Evolutionary conservation across 2,113 vertebrate species (phyloP).

Genomic region (western clawed frog (Xenopus tropicalis)): DNA sequence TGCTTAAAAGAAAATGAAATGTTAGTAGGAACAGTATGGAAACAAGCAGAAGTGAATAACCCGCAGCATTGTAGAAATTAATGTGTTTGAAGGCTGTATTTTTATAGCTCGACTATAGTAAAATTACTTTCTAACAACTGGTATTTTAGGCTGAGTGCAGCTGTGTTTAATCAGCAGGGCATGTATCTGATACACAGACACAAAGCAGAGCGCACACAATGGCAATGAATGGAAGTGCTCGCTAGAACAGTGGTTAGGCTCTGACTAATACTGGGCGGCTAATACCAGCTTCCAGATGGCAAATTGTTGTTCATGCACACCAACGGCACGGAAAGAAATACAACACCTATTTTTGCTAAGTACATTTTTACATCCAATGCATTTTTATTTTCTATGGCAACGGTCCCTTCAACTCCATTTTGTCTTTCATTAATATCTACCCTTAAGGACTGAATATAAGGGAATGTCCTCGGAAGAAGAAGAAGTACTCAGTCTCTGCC

Average conservation of each 20-base stretch:
- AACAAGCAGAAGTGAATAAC: not conserved
- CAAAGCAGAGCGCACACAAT: slow-evolving; percentile 10
- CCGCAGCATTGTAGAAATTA: not conserved
- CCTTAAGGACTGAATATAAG: too few species aligned
- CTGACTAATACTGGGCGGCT: not conserved
- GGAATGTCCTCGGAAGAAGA: too few species aligned
- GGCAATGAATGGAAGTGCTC: not conserved
- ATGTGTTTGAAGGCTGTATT: not conserved
- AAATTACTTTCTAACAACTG: slow-evolving; percentile 8
- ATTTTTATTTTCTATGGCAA: too few species aligned
- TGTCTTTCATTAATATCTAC: too few species aligned
- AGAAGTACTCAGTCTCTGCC: too few species aligned
- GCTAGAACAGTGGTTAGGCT: not conserved
- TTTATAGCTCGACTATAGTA: not conserved
- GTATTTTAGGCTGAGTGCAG: slow-evolving; percentile 3
- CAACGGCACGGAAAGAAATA: not conserved
- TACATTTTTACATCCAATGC: not conserved
- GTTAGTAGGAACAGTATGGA: not conserved
- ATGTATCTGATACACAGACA: slow-evolving; percentile 7
- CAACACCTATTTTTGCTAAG: not conserved
- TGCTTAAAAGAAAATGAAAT: not conserved
- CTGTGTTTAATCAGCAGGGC: slow-evolving; percentile 23
- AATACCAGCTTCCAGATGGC: slow-evolving; percentile 12
- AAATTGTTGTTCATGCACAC: slow-evolving; percentile 1
- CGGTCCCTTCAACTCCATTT: too few species aligned